phyloP scores from a whole-genome alignment of 2,797 vertebrate species.

The Picus viridis region DNA sequence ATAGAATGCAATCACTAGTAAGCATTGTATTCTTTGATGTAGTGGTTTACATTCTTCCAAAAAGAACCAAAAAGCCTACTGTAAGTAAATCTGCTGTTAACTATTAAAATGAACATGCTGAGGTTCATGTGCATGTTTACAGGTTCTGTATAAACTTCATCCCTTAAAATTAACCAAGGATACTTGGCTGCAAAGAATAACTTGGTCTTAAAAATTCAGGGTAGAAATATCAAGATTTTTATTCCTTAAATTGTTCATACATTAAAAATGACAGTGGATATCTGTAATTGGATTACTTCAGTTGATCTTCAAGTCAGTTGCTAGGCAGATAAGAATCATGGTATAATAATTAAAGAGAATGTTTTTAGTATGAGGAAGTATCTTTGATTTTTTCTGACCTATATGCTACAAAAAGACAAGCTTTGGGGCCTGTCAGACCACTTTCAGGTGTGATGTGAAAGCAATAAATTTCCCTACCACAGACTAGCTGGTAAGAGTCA shows the following conservation, averaged over 20 bases:
- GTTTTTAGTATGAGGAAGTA: not conserved
- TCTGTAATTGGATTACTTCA: not conserved
- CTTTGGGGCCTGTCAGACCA: not conserved
- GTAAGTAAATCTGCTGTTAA: not conserved
- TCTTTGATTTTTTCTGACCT: not conserved
- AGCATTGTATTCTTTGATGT: not conserved
- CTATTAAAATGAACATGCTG: not conserved
- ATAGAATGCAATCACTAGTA: not conserved
- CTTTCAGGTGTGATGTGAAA: not conserved
- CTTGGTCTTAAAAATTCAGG: not conserved
- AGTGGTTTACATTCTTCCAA: not conserved
- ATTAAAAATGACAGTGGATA: not conserved
- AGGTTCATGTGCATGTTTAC: not conserved
- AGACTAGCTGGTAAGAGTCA: not conserved
- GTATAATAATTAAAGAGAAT: not conserved
- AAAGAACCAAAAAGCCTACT: not conserved
- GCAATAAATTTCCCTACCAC: rapidly evolving
- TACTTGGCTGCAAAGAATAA: not conserved
- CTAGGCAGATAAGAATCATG: not conserved
- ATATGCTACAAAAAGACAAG: not conserved
- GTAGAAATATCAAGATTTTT: not conserved
- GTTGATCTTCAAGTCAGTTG: not conserved
- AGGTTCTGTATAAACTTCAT: not conserved
- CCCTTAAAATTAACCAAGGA: not conserved
- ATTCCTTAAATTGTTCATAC: not conserved